These are phyloP conservation scores for Thryonomys swinderianus DNA, from an alignment of 2,113 vertebrate species.

Conservation along the genomic window DNA sequence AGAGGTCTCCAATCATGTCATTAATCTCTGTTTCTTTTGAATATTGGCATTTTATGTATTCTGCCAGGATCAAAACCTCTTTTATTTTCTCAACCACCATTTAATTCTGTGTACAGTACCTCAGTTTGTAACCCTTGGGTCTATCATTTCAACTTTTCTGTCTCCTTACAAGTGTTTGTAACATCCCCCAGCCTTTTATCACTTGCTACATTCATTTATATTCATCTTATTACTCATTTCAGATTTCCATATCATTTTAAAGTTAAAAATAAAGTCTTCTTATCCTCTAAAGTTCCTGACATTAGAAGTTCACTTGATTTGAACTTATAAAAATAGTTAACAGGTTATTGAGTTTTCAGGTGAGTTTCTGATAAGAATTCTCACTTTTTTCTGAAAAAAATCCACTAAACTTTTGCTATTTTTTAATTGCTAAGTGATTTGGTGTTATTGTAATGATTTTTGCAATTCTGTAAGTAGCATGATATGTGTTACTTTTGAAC, in stretches of 20 bases:
- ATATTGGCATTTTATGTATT: not conserved
- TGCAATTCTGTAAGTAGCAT: not conserved
- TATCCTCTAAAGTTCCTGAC: not conserved
- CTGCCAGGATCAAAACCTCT: not conserved
- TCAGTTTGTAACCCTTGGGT: not conserved
- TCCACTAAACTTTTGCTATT: not conserved
- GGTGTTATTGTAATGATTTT: not conserved
- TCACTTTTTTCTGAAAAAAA: slow-evolving; percentile 9
- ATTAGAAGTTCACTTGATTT: not conserved
- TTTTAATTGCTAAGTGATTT: not conserved
- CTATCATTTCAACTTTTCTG: not conserved
- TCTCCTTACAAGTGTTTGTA: not conserved
- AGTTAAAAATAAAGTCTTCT: not conserved
- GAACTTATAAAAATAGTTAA: not conserved
- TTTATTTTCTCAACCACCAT: not conserved
- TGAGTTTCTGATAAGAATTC: not conserved
- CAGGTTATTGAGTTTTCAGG: not conserved
- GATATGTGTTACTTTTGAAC: not conserved
- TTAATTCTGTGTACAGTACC: not conserved
- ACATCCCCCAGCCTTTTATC: slow-evolving; percentile 20
- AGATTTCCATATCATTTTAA: slow-evolving; percentile 36
- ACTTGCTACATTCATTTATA: slow-evolving; percentile 27
- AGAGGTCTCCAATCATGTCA: not conserved
- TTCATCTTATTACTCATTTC: not conserved
- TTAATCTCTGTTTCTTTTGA: not conserved